phyloP scores from a whole-genome alignment of 2,113 vertebrate species.

The Opisthocomus hoazin region DNA sequence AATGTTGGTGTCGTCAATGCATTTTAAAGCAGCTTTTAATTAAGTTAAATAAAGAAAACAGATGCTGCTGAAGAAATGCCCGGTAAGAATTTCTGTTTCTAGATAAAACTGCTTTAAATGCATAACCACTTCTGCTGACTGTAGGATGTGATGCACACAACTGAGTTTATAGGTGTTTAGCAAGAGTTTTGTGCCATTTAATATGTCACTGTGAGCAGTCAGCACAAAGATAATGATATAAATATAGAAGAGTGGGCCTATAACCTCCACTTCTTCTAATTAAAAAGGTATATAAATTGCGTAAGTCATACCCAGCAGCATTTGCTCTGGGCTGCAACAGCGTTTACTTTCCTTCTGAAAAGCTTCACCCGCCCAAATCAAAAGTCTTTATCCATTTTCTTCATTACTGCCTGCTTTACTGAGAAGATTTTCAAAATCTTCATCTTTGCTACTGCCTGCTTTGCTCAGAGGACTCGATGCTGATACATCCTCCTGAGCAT shows the following conservation, averaged over 20 bases:
- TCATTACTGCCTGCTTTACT: not conserved
- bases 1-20: not conserved
- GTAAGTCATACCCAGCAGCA: not conserved
- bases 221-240: not conserved
- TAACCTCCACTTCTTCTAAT: not conserved
- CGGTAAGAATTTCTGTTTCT: slow-evolving; percentile 9
- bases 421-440: not conserved
- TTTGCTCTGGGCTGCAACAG: not conserved
- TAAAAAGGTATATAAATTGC: not conserved
- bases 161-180: slow-evolving; percentile 2
- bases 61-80: not conserved
- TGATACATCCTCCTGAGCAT: not conserved
- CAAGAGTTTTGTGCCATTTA: not conserved
- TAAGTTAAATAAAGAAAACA: slow-evolving; percentile 23
- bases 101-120: not conserved
- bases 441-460: not conserved
- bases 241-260: not conserved
- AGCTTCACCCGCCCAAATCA: not conserved
- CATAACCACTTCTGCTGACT: not conserved
- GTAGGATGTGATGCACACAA: not conserved
- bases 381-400: not conserved
- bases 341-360: not conserved
- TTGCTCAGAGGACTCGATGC: not conserved
- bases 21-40: slow-evolving; percentile 29
- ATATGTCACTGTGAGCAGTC: not conserved